These are phyloP conservation scores for Pachliopta kotzebuea DNA, from an alignment of 2,888 invertebrate genomes.

Conservation along the genomic window DNA sequence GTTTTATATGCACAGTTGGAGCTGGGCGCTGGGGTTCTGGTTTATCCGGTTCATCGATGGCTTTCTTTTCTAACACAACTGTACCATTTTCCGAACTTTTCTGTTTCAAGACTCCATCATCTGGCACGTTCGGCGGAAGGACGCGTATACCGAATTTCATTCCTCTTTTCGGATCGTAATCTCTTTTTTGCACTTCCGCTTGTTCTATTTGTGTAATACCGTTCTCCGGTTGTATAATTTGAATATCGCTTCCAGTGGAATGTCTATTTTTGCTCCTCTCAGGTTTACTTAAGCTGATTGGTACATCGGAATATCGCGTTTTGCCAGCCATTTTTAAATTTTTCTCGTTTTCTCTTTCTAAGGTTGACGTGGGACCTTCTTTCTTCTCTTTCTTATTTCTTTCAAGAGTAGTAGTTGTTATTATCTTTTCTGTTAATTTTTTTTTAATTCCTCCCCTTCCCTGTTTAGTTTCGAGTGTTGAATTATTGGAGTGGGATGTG, in stretches of 20 bases:
- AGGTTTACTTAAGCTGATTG: slow-evolving; percentile 56
- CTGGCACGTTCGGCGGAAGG: slow-evolving; percentile 79
- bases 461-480: slow-evolving; percentile 73
- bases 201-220: slow-evolving; percentile 66
- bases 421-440: slow-evolving; percentile 73
- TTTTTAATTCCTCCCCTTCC: slow-evolving; percentile 72
- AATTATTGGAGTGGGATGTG: slow-evolving; percentile 71
- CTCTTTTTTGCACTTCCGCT: slow-evolving; percentile 76
- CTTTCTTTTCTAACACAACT: slow-evolving; percentile 56
- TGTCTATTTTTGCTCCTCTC: slow-evolving; percentile 65
- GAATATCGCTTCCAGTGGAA: slow-evolving; percentile 63
- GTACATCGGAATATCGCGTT: slow-evolving; percentile 59
- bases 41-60: slow-evolving; percentile 67
- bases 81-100: slow-evolving; percentile 68
- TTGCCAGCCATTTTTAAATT: slow-evolving; percentile 66
- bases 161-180: slow-evolving; percentile 78
- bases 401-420: slow-evolving; percentile 68
- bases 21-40: slow-evolving; percentile 59
- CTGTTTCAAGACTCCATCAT: slow-evolving; percentile 73
- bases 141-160: slow-evolving; percentile 86
- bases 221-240: slow-evolving; percentile 68
- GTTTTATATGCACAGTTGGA: slow-evolving; percentile 67
- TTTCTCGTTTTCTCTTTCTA: slow-evolving; percentile 76
- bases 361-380: slow-evolving; percentile 57
- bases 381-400: slow-evolving; percentile 72